Conservation (phyloP, 2,113 vertebrate genomes). For the Psilopogon haemacephalus region DNA sequence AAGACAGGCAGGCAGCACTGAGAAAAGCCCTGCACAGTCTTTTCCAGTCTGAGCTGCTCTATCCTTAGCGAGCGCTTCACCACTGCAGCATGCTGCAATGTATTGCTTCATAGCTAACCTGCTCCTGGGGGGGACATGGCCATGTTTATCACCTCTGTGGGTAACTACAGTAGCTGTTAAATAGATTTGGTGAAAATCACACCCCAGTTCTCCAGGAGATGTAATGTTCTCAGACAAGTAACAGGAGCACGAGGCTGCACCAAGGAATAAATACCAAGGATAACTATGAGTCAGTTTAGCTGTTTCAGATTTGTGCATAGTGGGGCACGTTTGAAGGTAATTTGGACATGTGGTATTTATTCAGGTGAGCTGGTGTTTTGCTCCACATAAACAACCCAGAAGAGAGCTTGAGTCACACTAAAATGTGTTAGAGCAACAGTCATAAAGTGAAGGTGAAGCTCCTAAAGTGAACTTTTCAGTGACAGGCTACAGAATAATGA, state of each 20-base stretch:
- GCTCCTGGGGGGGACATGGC: neutral
- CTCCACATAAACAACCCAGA: neutral
- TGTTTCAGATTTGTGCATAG: neutral
- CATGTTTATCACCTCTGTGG: neutral
- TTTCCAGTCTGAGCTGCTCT: neutral
- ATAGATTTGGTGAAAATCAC: neutral
- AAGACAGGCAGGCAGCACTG: fast-evolving
- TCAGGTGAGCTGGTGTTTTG: neutral
- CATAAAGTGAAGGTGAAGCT: neutral
- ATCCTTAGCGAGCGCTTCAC: neutral
- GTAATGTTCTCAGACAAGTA: neutral
- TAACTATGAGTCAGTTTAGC: neutral
- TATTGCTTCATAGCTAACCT: fast-evolving
- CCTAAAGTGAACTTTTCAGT: neutral
- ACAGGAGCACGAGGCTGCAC: neutral
- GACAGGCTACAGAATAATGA: neutral
- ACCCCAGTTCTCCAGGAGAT: neutral
- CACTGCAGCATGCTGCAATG: neutral
- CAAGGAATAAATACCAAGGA: neutral
- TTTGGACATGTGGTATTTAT: neutral
- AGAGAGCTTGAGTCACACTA: neutral
- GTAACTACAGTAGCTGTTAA: neutral
- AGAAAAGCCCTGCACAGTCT: neutral
- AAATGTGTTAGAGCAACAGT: neutral
- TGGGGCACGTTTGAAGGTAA: neutral